Conservation (phyloP, 2,797 vertebrate genomes). For the Podarcis siculus region DNA sequence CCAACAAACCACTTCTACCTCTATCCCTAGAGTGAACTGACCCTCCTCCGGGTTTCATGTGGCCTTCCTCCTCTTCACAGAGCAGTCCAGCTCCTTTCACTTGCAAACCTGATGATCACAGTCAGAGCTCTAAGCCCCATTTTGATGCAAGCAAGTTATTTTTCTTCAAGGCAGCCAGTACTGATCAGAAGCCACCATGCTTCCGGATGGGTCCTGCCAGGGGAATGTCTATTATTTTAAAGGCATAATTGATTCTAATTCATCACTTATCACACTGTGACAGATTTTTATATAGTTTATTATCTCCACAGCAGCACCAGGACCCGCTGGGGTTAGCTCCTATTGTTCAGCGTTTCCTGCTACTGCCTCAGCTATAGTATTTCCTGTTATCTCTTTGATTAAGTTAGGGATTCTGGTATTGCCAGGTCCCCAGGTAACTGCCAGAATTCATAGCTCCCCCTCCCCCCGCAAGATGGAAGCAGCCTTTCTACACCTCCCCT, state of each 20-base stretch:
- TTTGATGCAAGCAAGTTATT: conserved; percentile 6
- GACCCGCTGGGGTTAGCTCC: conserved; percentile 61
- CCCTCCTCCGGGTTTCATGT: not conserved
- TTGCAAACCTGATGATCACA: rapidly evolving
- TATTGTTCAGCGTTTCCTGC: conserved; percentile 70
- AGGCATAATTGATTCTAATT: conserved; percentile 83
- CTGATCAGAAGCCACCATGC: conserved; percentile 54
- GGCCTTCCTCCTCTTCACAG: not conserved
- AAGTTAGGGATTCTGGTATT: conserved; percentile 76
- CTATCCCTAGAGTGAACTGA: not conserved
- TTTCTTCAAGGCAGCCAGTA: conserved; percentile 43
- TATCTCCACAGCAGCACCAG: conserved; percentile 72
- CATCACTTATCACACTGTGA: conserved; percentile 79
- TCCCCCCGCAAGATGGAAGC: conserved; percentile 47
- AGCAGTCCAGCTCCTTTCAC: not conserved
- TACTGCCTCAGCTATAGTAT: conserved; percentile 61
- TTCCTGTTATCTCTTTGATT: conserved; percentile 78
- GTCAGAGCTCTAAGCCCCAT: conserved; percentile 3
- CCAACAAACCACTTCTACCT: no score
- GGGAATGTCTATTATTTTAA: conserved; percentile 80
- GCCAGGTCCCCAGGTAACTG: conserved; percentile 71
- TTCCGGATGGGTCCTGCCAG: conserved; percentile 52
- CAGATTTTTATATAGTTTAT: conserved; percentile 81
- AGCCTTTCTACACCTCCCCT: conserved; percentile 55
- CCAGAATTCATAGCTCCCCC: conserved; percentile 42